Evolutionary conservation across 2,888 invertebrate genomes (phyloP).

Genomic region (Ferrisia virgata): DNA sequence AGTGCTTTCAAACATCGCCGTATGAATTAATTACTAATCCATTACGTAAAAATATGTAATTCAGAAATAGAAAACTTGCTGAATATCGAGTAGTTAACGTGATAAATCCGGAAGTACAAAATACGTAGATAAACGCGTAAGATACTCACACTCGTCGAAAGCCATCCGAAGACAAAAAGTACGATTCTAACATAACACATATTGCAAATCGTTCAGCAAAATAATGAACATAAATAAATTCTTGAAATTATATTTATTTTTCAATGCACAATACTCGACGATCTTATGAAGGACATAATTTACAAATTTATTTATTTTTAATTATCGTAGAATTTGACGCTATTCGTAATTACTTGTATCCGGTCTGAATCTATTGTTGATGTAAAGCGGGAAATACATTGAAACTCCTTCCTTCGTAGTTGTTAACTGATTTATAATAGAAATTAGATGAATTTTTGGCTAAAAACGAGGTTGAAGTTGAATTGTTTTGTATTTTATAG

Average conservation of each 20-base stretch:
- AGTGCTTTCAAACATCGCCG: not conserved
- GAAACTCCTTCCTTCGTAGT: not conserved
- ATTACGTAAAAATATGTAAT: not conserved
- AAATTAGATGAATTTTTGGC: constrained; percentile 8
- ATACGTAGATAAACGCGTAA: not conserved
- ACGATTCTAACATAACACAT: constrained; percentile 13
- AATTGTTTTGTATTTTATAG: not conserved
- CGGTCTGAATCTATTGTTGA: constrained; percentile 34
- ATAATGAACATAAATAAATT: not conserved
- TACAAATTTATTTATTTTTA: constrained; percentile 3
- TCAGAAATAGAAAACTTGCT: not conserved
- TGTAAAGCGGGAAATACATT: not conserved
- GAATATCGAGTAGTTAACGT: not conserved
- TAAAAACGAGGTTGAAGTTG: constrained; percentile 37
- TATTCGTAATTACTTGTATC: not conserved
- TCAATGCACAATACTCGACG: not conserved
- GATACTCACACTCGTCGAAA: not conserved
- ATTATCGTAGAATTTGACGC: not conserved
- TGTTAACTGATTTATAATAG: not conserved
- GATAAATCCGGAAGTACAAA: not conserved
- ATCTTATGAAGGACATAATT: constrained; percentile 4
- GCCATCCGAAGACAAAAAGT: constrained; percentile 11
- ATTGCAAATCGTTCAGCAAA: not conserved
- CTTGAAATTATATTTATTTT: constrained; percentile 14
- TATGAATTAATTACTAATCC: not conserved